Conservation (phyloP, 2,888 invertebrate species). For the Napeogenes sylphis region DNA sequence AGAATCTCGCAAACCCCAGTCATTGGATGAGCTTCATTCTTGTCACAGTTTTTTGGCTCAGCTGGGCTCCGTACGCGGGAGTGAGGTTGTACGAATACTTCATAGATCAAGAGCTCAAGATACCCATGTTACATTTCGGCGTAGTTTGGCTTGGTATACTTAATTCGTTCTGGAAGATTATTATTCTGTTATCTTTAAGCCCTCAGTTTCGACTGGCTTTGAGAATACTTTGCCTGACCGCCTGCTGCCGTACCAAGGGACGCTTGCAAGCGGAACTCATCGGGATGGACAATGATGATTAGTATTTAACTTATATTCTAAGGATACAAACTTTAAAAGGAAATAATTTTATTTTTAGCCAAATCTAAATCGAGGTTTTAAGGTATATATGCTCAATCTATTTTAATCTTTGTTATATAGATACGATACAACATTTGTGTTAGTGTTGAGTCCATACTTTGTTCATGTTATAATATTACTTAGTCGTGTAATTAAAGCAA, state of each 20-base stretch:
- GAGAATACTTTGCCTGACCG: constrained; percentile 90
- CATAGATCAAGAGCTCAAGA: constrained; percentile 80
- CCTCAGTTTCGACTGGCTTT: constrained; percentile 95
- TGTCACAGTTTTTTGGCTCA: constrained; percentile 92
- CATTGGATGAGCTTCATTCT: constrained; percentile 97
- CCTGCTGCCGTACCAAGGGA: constrained; percentile 91
- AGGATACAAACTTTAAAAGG: constrained; percentile 3
- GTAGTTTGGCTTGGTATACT: constrained; percentile 96
- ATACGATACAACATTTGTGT: constrained; percentile 3
- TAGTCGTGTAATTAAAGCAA: constrained; percentile 11
- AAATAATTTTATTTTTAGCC: constrained; percentile 10
- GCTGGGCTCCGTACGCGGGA: constrained; percentile 95
- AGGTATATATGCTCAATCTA: constrained; percentile 8
- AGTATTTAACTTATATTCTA: constrained; percentile 34
- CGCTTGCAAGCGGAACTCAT: constrained; percentile 90
- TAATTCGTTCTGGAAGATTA: constrained; percentile 96
- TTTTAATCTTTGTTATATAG: constrained; percentile 4
- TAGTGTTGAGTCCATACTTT: constrained; percentile 6
- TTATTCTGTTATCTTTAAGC: constrained; percentile 92
- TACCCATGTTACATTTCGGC: constrained; percentile 92
- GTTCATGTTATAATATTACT: constrained; percentile 1
- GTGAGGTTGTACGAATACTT: constrained; percentile 87
- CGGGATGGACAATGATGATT: constrained; percentile 92
- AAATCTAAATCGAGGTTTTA: constrained; percentile 10
- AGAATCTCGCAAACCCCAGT: constrained; percentile 94